phyloP scores from a whole-genome alignment of 2,888 invertebrate genomes.

The Cephonodes hylas region DNA sequence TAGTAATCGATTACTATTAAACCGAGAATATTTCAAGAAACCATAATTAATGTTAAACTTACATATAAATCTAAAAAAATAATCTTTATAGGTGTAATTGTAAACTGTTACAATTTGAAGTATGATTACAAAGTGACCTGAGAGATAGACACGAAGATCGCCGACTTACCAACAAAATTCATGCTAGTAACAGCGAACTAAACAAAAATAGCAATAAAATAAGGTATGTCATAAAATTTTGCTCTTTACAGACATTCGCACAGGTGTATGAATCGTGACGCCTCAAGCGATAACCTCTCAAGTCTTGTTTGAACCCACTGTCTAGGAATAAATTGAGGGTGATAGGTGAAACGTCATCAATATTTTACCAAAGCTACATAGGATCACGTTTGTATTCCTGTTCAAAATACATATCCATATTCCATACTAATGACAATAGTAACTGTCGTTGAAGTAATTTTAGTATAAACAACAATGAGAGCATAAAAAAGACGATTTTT shows the following conservation, averaged over 20 bases:
- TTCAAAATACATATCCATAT: neutral
- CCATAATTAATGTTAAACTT: too few species aligned
- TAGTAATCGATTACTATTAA: too few species aligned
- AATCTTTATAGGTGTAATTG: too few species aligned
- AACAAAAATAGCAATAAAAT: neutral
- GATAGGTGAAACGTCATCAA: slow-evolving; percentile 14
- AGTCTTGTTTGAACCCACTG: slow-evolving; percentile 3
- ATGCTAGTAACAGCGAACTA: neutral
- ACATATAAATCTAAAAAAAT: too few species aligned
- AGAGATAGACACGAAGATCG: too few species aligned
- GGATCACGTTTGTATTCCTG: neutral
- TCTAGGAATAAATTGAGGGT: slow-evolving; percentile 6
- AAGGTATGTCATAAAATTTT: slow-evolving; percentile 26
- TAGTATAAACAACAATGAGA: too few species aligned
- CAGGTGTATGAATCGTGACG: neutral
- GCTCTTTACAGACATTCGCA: slow-evolving; percentile 25
- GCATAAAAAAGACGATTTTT: too few species aligned
- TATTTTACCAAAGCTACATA: slow-evolving; percentile 2
- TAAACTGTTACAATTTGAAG: too few species aligned
- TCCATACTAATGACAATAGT: neutral
- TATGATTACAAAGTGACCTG: too few species aligned
- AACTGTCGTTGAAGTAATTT: too few species aligned
- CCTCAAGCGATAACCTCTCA: slow-evolving; percentile 1
- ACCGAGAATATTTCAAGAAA: too few species aligned
- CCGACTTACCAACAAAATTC: neutral